Conservation (phyloP, 23 tunicate genomes). For the Oikopleura vanhoeffeni region DNA sequence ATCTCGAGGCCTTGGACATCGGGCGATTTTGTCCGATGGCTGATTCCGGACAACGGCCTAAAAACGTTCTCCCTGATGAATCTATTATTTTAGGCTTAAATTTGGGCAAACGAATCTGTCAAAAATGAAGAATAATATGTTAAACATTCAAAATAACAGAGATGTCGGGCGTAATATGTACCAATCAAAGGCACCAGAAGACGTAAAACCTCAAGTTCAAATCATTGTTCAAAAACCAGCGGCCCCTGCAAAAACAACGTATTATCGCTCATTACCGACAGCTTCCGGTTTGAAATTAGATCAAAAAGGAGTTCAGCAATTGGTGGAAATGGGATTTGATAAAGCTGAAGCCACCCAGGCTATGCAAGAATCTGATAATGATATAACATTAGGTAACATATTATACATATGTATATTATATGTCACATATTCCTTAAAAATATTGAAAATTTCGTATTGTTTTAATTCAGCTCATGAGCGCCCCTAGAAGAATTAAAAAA, state of each 20-base stretch:
- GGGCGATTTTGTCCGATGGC: too few relatives aligned
- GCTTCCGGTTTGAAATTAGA: constrained; percentile 22
- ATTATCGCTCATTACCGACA: constrained; percentile 20
- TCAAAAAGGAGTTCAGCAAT: constrained; percentile 19
- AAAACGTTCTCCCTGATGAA: too few relatives aligned
- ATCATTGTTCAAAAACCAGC: not conserved
- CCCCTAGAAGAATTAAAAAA: too few relatives aligned
- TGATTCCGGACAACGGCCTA: too few relatives aligned
- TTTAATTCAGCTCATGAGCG: too few relatives aligned
- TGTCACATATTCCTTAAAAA: too few relatives aligned
- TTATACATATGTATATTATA: too few relatives aligned
- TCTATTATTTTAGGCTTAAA: not conserved
- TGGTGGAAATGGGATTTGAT: constrained; percentile 49
- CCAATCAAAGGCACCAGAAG: not conserved
- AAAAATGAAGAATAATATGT: not conserved
- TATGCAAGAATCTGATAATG: constrained; percentile 26
- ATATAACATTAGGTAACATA: constrained; percentile 20
- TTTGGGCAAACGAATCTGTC: not conserved
- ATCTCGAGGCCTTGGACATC: too few relatives aligned
- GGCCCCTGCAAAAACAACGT: not conserved
- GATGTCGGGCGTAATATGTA: too few relatives aligned
- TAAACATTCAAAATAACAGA: too few relatives aligned
- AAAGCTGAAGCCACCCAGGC: constrained; percentile 18
- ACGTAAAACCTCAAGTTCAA: not conserved
- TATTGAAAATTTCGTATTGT: too few relatives aligned